A percentile compares a stretch with the other conserved stretches of the same genome.
Conservation (phyloP, 2,888 invertebrate species). For the Caenorhabditis sp. region DNA sequence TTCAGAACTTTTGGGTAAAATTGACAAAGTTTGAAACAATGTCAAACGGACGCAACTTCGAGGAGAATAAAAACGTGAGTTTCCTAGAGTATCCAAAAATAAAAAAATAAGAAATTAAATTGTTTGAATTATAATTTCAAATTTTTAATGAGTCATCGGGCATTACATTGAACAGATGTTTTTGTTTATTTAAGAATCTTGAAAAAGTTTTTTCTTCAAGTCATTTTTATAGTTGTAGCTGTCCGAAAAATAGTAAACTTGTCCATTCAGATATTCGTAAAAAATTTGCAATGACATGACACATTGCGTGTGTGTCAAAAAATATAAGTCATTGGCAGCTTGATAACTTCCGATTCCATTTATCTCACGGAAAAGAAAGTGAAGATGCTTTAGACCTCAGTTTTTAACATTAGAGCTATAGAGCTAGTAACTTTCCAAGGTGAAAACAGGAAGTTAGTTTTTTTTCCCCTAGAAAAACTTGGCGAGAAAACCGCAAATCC, state of each 20-base stretch:
- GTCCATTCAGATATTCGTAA: background rate
- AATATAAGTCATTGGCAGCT: background rate
- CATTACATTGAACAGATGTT: constrained; percentile 14
- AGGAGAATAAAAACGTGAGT: constrained; percentile 42
- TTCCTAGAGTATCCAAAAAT: background rate
- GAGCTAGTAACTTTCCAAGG: too few species aligned
- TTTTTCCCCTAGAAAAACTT: background rate
- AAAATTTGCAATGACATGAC: constrained; percentile 56
- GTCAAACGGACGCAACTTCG: constrained; percentile 30
- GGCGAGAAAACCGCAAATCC: too few species aligned
- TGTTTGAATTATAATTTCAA: too few species aligned
- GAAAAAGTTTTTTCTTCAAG: background rate
- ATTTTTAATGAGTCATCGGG: too few species aligned
- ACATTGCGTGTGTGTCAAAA: constrained; percentile 56
- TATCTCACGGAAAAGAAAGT: too few species aligned
- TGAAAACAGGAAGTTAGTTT: background rate
- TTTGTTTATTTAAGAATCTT: background rate
- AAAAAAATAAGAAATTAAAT: too few species aligned
- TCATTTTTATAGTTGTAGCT: too few species aligned
- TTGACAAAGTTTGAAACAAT: background rate
- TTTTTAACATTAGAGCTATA: background rate
- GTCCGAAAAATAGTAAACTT: too few species aligned
- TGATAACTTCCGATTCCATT: constrained; percentile 10
- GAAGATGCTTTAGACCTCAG: too few species aligned
- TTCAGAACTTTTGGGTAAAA: constrained; percentile 52